A percentile compares a stretch with the other conserved stretches of the same genome.
Evolutionary conservation across 2,888 invertebrate species (phyloP).

Genomic region (Silvanus unidentatus): DNA sequence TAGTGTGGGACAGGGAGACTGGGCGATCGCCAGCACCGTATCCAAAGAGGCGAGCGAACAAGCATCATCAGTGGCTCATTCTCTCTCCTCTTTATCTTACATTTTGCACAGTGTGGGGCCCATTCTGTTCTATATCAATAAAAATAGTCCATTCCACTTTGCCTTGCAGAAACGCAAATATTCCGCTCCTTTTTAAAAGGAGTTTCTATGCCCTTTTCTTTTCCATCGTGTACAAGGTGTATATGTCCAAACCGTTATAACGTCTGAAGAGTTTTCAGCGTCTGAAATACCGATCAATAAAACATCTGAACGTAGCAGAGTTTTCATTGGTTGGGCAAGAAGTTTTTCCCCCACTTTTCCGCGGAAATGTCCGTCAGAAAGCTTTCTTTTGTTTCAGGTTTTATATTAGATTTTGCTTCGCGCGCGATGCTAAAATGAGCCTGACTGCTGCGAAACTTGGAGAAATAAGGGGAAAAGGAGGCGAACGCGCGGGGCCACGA

Average conservation of each 20-base stretch:
- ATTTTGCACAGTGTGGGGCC: background rate
- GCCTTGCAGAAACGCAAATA: slow-evolving; percentile 24
- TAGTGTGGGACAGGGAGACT: too few species aligned
- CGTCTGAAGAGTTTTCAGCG: slow-evolving; percentile 41
- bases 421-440: slow-evolving; percentile 30
- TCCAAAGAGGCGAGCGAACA: too few species aligned
- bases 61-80: background rate
- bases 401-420: slow-evolving; percentile 40
- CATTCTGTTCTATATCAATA: slow-evolving; percentile 21
- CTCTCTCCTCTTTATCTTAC: slow-evolving; percentile 12
- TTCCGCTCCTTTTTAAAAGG: slow-evolving; percentile 30
- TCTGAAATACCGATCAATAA: slow-evolving; percentile 46
- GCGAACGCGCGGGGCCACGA: slow-evolving; percentile 21
- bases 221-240: slow-evolving; percentile 28
- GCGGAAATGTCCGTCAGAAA: slow-evolving; percentile 45
- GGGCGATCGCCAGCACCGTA: background rate
- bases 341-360: slow-evolving; percentile 45
- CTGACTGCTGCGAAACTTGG: slow-evolving; percentile 23
- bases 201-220: slow-evolving; percentile 20
- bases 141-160: slow-evolving; percentile 31
- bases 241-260: slow-evolving; percentile 29
- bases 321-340: slow-evolving; percentile 45
- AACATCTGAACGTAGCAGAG: slow-evolving; percentile 44
- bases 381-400: slow-evolving; percentile 46
- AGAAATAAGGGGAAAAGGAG: slow-evolving; percentile 24